phyloP scores from a whole-genome alignment of 1,140 invertebrate species.

The Anastrepha obliqua region DNA sequence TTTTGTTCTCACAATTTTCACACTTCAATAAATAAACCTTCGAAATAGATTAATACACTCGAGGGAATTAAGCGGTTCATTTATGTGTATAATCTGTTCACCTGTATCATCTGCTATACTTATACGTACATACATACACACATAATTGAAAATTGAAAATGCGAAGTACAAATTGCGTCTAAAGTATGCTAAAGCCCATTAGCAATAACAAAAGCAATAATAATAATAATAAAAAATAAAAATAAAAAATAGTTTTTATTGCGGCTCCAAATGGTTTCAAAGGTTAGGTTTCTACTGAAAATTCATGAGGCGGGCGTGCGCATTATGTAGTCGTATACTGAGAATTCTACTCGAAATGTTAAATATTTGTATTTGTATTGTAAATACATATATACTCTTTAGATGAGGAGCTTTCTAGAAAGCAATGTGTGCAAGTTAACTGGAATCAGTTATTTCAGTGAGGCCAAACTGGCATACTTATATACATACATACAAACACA shows the following conservation, averaged over 20 bases:
- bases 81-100: too few species aligned
- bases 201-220: neutral
- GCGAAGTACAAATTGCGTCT: neutral
- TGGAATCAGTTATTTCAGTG: too few species aligned
- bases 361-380: neutral
- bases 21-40: conserved; percentile 26
- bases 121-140: neutral
- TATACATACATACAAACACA: too few species aligned
- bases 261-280: neutral
- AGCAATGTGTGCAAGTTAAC: too few species aligned
- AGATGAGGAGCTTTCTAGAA: too few species aligned
- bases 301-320: too few species aligned
- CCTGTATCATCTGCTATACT: too few species aligned
- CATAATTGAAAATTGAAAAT: neutral
- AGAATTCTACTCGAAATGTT: neutral
- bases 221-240: neutral
- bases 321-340: neutral
- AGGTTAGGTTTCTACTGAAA: neutral
- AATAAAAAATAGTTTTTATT: conserved; percentile 12
- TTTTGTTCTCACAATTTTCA: neutral
- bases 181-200: neutral
- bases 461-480: too few species aligned
- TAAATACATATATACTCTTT: neutral
- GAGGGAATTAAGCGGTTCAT: neutral
- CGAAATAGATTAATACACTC: conserved; percentile 7